Base-by-base conservation (phyloP, 2,797 vertebrate species). In the Scleropages formosus region DNA sequence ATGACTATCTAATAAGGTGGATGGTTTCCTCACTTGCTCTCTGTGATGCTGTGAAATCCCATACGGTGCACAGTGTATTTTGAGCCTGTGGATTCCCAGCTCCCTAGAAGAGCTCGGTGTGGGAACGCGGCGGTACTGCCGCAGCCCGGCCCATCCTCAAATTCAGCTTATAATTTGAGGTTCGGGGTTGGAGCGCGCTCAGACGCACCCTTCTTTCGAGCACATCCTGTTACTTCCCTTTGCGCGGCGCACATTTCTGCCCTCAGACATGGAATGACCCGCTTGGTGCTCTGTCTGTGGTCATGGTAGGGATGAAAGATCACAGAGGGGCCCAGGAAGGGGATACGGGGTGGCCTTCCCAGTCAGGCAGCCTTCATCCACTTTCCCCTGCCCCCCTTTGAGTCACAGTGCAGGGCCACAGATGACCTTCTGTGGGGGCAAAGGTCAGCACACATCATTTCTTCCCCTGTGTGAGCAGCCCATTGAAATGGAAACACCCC, bases 141-240 rank as follows among this genome's bases (percentile, higher is more conserved):
- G 66, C 4, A 12, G 86, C 82, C 78, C 82, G 83, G 86, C 88
- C 88, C 85, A 86, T 78, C 84, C 84, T 86, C 39, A 84, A 86
- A 86, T 88, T 84, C 75, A 20, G 85, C 89, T 91, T 91, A 87
- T 92, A 91, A 91, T 92, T 91, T 90, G 85, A 53, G 78, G 70
- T 62, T 81, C 73, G 77, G 78, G 83, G 82, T 82, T 91, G 87
- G 87, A 89, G 69, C 4, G 0, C 0, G 26, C 82, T 85, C 85
- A 88, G 86, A 86, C 69, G 6, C 49, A 26, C 22, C 67, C 67
- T 16, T 70, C 67, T 70, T n/a, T 67, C 27, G 73, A 85, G 80
- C 82, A 81, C 85, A 82, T 82, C 86, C 84, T 73, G 60, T 53
- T 22, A 59, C 60, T 60, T 16, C n/a, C 77, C 8, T 72, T 44